phyloP scores from a whole-genome alignment of 2,888 invertebrate species.

The Tetrapedia diversipes region DNA sequence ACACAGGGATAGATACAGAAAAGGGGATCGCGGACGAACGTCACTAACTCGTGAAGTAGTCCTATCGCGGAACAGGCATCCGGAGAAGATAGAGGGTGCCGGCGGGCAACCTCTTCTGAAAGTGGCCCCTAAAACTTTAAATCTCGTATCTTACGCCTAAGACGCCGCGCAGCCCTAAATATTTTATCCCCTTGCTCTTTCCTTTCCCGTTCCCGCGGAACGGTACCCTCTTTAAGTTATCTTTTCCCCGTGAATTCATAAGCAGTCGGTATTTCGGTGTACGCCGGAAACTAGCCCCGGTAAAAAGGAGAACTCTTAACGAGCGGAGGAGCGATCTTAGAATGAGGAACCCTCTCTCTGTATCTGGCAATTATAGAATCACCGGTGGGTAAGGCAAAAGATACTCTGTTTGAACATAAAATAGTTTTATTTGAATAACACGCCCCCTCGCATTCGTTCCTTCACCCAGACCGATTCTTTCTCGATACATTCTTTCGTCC shows the following conservation, averaged over 20 bases:
- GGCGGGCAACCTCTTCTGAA: constrained; percentile 57
- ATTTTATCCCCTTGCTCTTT: constrained; percentile 40
- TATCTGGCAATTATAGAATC: no score
- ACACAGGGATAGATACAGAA: constrained; percentile 34
- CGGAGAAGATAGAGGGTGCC: constrained; percentile 61
- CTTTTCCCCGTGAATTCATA: constrained; percentile 51
- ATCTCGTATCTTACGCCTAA: constrained; percentile 69
- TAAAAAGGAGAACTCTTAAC: constrained; percentile 31
- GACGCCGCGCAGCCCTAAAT: constrained; percentile 59
- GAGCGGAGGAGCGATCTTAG: constrained; percentile 36
- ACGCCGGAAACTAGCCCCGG: constrained; percentile 35
- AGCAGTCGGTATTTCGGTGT: constrained; percentile 35
- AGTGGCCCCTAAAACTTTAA: constrained; percentile 71
- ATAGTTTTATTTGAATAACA: no score
- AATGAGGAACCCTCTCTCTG: constrained; percentile 33
- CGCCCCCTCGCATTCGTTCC: no score
- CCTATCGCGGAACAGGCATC: constrained; percentile 58
- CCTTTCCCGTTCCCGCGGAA: constrained; percentile 11
- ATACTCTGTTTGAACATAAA: no score
- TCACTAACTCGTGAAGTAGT: constrained; percentile 52
- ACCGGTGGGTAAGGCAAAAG: no score
- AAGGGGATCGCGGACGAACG: constrained; percentile 33
- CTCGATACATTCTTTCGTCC: no score
- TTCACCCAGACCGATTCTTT: no score
- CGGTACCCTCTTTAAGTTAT: constrained; percentile 56